phyloP scores from a whole-genome alignment of 2,113 vertebrate genomes.

The Xenopus tropicalis region UCB_Xtro_10.0 CM004450.2:29983001-29983500 shows the following conservation, averaged over 20 bases:
- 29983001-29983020: constrained; percentile 26
- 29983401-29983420: background rate
- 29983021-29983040: constrained; percentile 37
- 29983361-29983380: background rate
- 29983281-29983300: constrained; percentile 1
- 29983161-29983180: constrained; percentile 35
- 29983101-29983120: constrained; percentile 44
- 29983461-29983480: too few relatives aligned
- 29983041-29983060: constrained; percentile 44
- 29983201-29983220: background rate
- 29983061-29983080: constrained; percentile 44
- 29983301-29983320: constrained; percentile 15
- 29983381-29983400: background rate
- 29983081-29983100: constrained; percentile 38
- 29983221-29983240: constrained; percentile 16
- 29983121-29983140: constrained; percentile 39
- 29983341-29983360: background rate
- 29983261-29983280: constrained; percentile 6
- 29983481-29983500: too few relatives aligned
- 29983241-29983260: constrained; percentile 22
- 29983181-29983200: constrained; percentile 21
- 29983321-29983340: background rate
- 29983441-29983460: background rate
- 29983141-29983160: constrained; percentile 38
- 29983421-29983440: background rate